Conservation (phyloP, 2,797 vertebrate genomes). For the Psittacula derbiana region DNA sequence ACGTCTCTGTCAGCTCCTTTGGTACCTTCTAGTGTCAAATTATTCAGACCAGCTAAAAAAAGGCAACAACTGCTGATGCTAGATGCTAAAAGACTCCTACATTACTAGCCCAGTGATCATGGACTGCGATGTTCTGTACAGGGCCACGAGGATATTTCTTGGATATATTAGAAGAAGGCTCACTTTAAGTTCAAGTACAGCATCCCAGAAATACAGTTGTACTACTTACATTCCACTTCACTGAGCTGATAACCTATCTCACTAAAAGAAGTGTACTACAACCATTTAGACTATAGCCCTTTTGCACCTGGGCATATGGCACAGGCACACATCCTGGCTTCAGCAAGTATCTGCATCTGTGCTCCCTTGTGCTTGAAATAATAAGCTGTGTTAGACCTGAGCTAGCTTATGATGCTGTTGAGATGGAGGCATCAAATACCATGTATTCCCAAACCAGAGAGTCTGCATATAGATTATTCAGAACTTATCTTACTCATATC, state of each 20-base stretch:
- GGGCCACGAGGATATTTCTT: not conserved
- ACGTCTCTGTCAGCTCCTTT: not conserved
- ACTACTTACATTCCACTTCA: not conserved
- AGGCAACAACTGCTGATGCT: conserved; percentile 12
- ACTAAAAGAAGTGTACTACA: not conserved
- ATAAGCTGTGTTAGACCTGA: not conserved
- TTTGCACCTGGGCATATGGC: not conserved
- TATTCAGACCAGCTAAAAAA: not conserved
- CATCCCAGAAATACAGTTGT: not conserved
- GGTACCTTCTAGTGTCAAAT: conserved; percentile 2
- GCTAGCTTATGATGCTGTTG: not conserved
- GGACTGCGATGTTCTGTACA: not conserved
- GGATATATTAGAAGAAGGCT: not conserved
- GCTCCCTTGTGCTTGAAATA: not conserved
- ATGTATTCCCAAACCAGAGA: not conserved
- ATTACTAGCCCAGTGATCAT: not conserved
- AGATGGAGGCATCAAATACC: not conserved
- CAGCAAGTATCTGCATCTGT: not conserved
- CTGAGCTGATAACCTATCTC: not conserved
- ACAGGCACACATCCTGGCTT: not conserved
- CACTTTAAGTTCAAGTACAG: not conserved
- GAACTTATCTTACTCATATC: not conserved
- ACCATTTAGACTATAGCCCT: not conserved
- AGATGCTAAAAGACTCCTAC: not conserved
- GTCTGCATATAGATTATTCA: not conserved